phyloP scores from a whole-genome alignment of 2,888 invertebrate genomes.

The Troides helena region DNA sequence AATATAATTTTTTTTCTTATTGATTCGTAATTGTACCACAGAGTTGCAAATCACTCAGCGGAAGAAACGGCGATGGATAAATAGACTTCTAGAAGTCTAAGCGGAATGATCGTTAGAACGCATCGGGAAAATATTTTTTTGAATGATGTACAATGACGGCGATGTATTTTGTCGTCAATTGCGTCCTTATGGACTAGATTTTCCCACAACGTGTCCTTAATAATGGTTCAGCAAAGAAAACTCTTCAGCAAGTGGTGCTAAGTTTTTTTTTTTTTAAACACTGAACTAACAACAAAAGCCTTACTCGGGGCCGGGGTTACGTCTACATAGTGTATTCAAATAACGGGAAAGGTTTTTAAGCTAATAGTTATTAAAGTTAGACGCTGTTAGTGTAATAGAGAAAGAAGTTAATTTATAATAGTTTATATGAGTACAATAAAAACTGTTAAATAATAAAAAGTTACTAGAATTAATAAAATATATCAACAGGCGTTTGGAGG shows the following conservation, averaged over 20 bases:
- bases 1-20: background rate
- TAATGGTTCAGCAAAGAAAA: constrained; percentile 59
- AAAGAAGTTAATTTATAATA: constrained; percentile 36
- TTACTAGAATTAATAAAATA: constrained; percentile 24
- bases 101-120: constrained; percentile 60
- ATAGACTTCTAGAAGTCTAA: constrained; percentile 67
- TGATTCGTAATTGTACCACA: constrained; percentile 38
- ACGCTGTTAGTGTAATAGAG: constrained; percentile 60
- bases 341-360: constrained; percentile 8
- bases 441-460: constrained; percentile 17
- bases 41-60: constrained; percentile 45
- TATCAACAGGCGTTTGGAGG: constrained; percentile 31
- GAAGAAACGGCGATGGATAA: constrained; percentile 60
- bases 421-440: constrained; percentile 39
- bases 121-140: constrained; percentile 58
- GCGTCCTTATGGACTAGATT: constrained; percentile 40
- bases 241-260: constrained; percentile 37
- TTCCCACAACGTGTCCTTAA: constrained; percentile 61
- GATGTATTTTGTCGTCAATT: constrained; percentile 41
- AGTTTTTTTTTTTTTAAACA: constrained; percentile 25
- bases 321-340: constrained; percentile 16
- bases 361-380: constrained; percentile 38
- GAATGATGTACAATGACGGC: constrained; percentile 27
- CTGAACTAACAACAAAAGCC: constrained; percentile 28
- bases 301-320: constrained; percentile 7